Evolutionary conservation across 2,113 vertebrate genomes (phyloP).

Genomic region (Lanius collurio): DNA sequence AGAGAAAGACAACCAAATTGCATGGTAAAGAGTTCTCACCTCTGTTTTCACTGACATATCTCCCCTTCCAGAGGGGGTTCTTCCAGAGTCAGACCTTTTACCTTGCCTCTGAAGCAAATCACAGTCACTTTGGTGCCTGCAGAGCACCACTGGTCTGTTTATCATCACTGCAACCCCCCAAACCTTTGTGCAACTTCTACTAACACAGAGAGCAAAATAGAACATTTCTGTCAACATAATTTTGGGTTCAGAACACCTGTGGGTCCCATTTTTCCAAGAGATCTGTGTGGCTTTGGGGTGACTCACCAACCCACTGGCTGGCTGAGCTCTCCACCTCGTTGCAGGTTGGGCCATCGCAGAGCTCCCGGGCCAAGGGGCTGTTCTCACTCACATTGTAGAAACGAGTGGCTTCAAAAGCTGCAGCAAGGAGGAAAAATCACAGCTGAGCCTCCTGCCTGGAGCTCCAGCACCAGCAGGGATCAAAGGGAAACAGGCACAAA

Average conservation of each 20-base stretch:
- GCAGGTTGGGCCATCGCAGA: constrained; percentile 88
- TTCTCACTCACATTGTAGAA: constrained; percentile 92
- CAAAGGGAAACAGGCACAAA: constrained; percentile 29
- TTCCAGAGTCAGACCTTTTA: not conserved
- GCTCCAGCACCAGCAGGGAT: not conserved
- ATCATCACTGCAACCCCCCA: not conserved
- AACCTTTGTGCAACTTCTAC: not conserved
- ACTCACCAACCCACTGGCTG: constrained; percentile 86
- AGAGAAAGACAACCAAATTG: not conserved
- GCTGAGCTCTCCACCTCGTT: constrained; percentile 91
- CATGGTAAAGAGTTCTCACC: not conserved
- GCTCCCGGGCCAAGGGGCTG: constrained; percentile 86
- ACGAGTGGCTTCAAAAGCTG: constrained; percentile 91
- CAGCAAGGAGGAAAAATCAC: not conserved
- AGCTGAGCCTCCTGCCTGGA: not conserved
- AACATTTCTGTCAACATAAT: not conserved
- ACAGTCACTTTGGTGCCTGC: not conserved
- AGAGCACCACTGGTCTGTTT: not conserved
- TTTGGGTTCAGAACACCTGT: not conserved
- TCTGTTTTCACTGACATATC: not conserved
- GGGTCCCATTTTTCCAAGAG: not conserved
- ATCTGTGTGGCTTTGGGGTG: not conserved
- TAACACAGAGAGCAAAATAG: rapidly evolving
- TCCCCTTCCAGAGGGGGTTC: not conserved
- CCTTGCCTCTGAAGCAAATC: not conserved